These are phyloP conservation scores for Lota lota DNA, from an alignment of 2,113 vertebrate species.

Conservation along the genomic window DNA sequence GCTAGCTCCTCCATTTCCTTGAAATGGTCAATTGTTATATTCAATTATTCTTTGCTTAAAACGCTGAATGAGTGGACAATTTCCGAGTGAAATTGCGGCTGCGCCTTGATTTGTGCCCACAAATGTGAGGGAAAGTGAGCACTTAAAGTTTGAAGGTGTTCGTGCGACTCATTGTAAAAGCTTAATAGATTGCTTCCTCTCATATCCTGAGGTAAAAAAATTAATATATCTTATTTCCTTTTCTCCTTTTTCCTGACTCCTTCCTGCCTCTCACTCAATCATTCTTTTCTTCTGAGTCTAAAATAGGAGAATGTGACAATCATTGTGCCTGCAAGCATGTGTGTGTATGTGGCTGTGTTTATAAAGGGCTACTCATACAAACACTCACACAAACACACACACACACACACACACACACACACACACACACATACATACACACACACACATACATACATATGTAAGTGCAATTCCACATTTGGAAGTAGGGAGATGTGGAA, in stretches of 20 bases:
- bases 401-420: no score
- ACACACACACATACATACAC: no score
- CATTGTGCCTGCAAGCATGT: neutral
- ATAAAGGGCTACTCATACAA: no score
- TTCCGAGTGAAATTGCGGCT: constrained; percentile 33
- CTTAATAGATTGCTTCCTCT: constrained; percentile 31
- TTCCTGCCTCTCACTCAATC: constrained; percentile 10
- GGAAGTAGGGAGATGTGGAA: no score
- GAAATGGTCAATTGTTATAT: no score
- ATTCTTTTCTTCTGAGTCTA: no score
- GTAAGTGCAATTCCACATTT: no score
- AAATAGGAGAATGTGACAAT: no score
- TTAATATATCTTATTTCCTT: constrained; percentile 27
- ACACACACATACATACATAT: no score
- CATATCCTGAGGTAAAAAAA: constrained; percentile 38
- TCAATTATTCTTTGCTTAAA: no score
- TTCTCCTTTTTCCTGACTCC: constrained; percentile 8
- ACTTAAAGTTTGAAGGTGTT: constrained; percentile 29
- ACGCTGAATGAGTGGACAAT: neutral
- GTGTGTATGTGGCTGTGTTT: constrained; percentile 12
- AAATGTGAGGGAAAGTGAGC: constrained; percentile 25
- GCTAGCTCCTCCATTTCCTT: no score
- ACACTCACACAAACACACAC: no score
- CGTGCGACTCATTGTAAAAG: constrained; percentile 25
- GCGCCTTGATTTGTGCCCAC: constrained; percentile 21